These are phyloP conservation scores for Drosophila ercepeae DNA, from an alignment of 1,140 invertebrate species.

Conservation along the genomic window DNA sequence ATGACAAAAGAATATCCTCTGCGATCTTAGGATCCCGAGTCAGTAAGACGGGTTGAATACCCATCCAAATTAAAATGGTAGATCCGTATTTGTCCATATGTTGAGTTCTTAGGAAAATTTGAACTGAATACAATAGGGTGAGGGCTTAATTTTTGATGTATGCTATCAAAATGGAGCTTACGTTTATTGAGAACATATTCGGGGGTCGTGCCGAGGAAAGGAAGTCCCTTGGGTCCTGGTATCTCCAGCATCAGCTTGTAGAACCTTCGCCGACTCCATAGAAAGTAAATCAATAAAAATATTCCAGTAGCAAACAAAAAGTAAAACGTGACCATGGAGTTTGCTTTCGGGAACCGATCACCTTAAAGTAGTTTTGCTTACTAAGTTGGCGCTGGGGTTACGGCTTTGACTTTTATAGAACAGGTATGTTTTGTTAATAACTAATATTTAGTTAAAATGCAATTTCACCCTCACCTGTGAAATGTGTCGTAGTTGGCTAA, in stretches of 20 bases:
- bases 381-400: neutral
- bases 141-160: neutral
- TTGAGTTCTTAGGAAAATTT: neutral
- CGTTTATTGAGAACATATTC: constrained; percentile 14
- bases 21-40: constrained; percentile 52
- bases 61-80: constrained; percentile 48
- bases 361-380: neutral
- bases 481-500: no score
- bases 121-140: neutral
- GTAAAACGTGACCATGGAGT: constrained; percentile 10
- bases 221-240: constrained; percentile 52
- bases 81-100: constrained; percentile 38
- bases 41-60: constrained; percentile 34
- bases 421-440: neutral
- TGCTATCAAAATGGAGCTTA: neutral
- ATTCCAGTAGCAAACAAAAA: constrained; percentile 6
- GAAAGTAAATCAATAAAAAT: constrained; percentile 51
- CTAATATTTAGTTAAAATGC: neutral
- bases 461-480: neutral
- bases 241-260: constrained; percentile 58
- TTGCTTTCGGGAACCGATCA: neutral
- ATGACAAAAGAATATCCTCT: constrained; percentile 52
- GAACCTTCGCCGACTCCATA: constrained; percentile 67
- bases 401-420: constrained; percentile 6
- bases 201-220: constrained; percentile 39